phyloP scores from a whole-genome alignment of 2,888 invertebrate species.

The Villa cingulata region DNA sequence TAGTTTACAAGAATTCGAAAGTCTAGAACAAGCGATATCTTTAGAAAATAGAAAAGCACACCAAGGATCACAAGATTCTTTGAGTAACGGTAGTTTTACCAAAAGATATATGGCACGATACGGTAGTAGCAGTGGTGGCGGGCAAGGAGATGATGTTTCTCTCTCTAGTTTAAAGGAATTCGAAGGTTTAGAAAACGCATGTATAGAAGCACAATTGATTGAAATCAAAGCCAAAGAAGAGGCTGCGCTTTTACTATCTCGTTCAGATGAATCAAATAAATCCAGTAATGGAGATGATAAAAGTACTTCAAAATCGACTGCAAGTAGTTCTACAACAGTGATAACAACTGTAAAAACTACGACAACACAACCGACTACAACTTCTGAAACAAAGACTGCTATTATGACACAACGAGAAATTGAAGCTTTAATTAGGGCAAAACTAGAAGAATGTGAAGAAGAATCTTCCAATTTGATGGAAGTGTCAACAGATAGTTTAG shows the following conservation, averaged over 20 bases:
- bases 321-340: slow-evolving; percentile 19
- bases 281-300: slow-evolving; percentile 25
- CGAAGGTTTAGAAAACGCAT: slow-evolving; percentile 80
- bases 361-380: slow-evolving; percentile 15
- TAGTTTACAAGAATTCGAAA: slow-evolving; percentile 89
- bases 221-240: slow-evolving; percentile 77
- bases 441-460: slow-evolving; percentile 27
- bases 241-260: slow-evolving; percentile 55
- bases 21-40: slow-evolving; percentile 69
- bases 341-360: slow-evolving; percentile 26
- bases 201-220: slow-evolving; percentile 67
- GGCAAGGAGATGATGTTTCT: slow-evolving; percentile 73
- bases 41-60: slow-evolving; percentile 61
- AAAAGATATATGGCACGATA: slow-evolving; percentile 51
- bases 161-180: slow-evolving; percentile 82
- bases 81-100: slow-evolving; percentile 69
- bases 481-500: slow-evolving; percentile 50
- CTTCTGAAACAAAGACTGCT: slow-evolving; percentile 7
- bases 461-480: slow-evolving; percentile 39
- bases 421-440: slow-evolving; percentile 34
- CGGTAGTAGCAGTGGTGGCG: slow-evolving; percentile 61
- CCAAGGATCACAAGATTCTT: slow-evolving; percentile 74
- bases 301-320: slow-evolving; percentile 19
- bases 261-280: slow-evolving; percentile 36
- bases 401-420: slow-evolving; percentile 21